Base-by-base conservation (phyloP, 2,888 invertebrate species). In the Crematogaster levior region DNA sequence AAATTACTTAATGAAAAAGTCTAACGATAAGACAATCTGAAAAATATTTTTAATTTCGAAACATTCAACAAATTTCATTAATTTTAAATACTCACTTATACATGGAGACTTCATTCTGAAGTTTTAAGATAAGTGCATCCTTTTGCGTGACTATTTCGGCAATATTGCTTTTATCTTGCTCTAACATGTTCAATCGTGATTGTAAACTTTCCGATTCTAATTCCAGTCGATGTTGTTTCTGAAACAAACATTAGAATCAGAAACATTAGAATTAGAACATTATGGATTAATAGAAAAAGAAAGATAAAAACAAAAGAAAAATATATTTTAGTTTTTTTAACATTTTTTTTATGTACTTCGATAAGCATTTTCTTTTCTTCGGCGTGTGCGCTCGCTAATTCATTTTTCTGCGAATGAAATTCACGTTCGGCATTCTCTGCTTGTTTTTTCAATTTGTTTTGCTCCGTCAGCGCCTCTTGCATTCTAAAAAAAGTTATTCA, bases 311-410 rank as follows among this genome's bases (percentile, higher is more conserved):
- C 15, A 37, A n/a, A n/a, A n/a, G n/a, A 34, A 30, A 27, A 37
- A 46, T 15, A 46, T n/a, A 46, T 46, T 37, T 27, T 18, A 7
- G 43, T 58, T n/a, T n/a, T n/a, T n/a, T n/a, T n/a, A n/a, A n/a
- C n/a, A n/a, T n/a, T n/a, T 37, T 51, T 24, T 46, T 1, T 53
- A 51, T 21, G 3, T 68, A 89, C 89, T 66, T 89, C 82, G 0
- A 72, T 61, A 27, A 86, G 66, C 37, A 70, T 77, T 58, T 80
- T 58, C 21, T 83, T 89, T 61, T 89, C 89, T 73, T 88, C 83
- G 9, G 65, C 34, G 24, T 88, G 53, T 48, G 43, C 7, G 9
- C 15, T 77, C 0, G 60, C 15, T n/a, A 88, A 74, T 43, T 66
- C 58, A 70, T 65, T 82, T 60, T 68, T 86, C 15, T 86, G 83